Evolutionary conservation across 2,888 invertebrate genomes (phyloP).

Genomic region (Ctenicera cuprea): DNA sequence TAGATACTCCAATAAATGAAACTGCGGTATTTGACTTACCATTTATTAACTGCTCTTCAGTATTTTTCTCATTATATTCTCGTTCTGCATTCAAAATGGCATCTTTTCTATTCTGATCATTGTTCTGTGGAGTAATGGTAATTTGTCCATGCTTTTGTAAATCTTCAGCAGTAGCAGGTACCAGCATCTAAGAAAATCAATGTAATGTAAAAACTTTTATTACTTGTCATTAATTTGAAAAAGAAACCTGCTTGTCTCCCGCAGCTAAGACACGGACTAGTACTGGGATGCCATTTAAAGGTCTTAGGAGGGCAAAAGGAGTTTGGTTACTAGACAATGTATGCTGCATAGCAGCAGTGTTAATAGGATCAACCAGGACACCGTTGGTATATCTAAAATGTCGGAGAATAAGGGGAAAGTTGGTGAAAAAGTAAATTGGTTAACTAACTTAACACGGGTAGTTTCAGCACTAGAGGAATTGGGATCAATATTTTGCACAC

Average conservation of each 20-base stretch:
- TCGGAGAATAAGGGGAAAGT: background rate
- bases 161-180: conserved; percentile 84
- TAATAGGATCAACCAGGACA: conserved; percentile 82
- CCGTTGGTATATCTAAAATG: conserved; percentile 72
- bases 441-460: conserved; percentile 35
- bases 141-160: conserved; percentile 80
- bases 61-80: background rate
- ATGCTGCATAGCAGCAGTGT: conserved; percentile 82
- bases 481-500: conserved; percentile 70
- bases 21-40: no score
- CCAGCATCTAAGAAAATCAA: conserved; percentile 75
- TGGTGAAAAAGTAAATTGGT: background rate
- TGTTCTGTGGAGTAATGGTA: conserved; percentile 63
- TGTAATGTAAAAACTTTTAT: background rate
- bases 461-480: background rate
- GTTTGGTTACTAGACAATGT: conserved; percentile 80
- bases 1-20: no score
- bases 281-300: conserved; percentile 80
- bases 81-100: background rate
- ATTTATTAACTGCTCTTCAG: background rate
- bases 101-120: conserved; percentile 14
- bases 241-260: conserved; percentile 70
- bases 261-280: conserved; percentile 81
- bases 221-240: background rate
- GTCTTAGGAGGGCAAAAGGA: conserved; percentile 82